Percentiles rank a stretch among this genome's conserved stretches.
Evolutionary conservation across 2,888 invertebrate species (phyloP).

Genomic region (Ennomos fuscantarius): DNA sequence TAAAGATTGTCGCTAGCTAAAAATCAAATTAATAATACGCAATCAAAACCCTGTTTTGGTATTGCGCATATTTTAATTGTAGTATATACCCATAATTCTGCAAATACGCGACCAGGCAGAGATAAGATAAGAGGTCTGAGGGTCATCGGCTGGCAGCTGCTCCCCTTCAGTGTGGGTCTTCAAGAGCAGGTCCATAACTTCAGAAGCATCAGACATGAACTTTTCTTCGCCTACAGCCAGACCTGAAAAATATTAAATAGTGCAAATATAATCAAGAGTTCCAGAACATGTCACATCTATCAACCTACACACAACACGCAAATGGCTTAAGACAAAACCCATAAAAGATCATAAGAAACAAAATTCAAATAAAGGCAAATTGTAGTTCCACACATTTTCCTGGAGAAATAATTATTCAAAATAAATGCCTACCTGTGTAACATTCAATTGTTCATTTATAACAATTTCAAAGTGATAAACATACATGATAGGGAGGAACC

Average conservation of each 20-base stretch:
- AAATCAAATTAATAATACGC: too few relatives aligned
- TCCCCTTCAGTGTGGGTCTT: conserved; percentile 95
- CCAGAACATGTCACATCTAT: too few relatives aligned
- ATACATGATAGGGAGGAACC: neutral
- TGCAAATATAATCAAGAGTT: too few relatives aligned
- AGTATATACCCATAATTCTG: conserved; percentile 89
- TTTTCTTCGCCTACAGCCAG: conserved; percentile 92
- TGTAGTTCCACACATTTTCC: too few relatives aligned
- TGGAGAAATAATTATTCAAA: too few relatives aligned
- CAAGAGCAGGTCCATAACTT: conserved; percentile 97
- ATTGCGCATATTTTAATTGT: neutral
- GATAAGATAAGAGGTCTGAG: conserved; percentile 98
- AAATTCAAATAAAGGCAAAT: too few relatives aligned
- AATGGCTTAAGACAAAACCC: neutral
- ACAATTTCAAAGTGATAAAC: too few relatives aligned
- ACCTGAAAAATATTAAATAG: conserved; percentile 50
- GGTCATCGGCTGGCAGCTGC: conserved; percentile 96
- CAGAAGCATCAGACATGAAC: conserved; percentile 96
- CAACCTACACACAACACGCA: too few relatives aligned
- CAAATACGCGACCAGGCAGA: conserved; percentile 99
- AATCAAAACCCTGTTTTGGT: too few relatives aligned
- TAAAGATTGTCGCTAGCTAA: too few relatives aligned
- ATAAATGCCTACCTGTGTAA: too few relatives aligned
- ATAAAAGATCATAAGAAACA: neutral
- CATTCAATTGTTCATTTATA: too few relatives aligned